These are phyloP conservation scores for Squalus acanthias DNA, from an alignment of 2,797 vertebrate genomes.

Conservation along the genomic window DNA sequence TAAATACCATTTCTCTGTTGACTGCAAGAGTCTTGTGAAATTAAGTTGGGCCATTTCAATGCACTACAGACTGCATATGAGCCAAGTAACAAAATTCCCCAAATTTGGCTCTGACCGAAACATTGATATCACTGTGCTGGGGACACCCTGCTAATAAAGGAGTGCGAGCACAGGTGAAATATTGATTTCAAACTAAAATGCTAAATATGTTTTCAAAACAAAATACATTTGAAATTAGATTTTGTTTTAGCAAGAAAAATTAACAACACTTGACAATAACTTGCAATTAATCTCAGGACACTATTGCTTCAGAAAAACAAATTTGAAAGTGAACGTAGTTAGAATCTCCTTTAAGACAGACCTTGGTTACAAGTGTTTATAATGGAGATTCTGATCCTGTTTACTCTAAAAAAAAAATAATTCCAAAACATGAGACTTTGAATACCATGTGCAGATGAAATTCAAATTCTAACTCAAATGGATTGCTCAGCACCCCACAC, in stretches of 20 bases:
- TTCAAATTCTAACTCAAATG: neutral
- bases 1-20: neutral
- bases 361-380: neutral
- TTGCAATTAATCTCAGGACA: neutral
- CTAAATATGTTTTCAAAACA: neutral
- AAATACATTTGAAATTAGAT: neutral
- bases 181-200: neutral
- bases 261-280: neutral
- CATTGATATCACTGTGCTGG: neutral
- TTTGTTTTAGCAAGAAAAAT: neutral
- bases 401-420: slow-evolving; percentile 19
- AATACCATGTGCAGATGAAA: slow-evolving; percentile 33
- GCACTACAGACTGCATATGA: neutral
- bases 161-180: neutral
- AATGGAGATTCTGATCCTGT: neutral
- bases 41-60: neutral
- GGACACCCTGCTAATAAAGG: neutral
- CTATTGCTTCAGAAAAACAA: neutral
- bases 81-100: neutral
- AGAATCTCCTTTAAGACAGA: neutral
- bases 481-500: neutral
- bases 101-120: neutral
- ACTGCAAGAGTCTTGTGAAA: no score
- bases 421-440: slow-evolving; percentile 42
- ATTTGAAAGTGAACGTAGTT: neutral